Base-by-base conservation (phyloP, 2,113 vertebrate genomes). In the Vanacampus margaritifer region DNA sequence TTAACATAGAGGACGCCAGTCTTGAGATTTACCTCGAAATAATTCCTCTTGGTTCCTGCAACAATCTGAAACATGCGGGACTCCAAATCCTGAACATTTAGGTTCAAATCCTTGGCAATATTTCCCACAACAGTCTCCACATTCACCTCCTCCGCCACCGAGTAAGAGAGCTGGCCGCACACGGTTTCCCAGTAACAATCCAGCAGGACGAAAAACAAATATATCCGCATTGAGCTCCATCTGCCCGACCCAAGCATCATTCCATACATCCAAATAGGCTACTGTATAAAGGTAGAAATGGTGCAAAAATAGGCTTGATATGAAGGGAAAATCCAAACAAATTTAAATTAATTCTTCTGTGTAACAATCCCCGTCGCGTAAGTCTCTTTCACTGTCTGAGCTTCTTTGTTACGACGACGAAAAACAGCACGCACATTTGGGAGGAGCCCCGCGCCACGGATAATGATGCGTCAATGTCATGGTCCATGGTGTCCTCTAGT, bases 141-240 rank as follows among this genome's bases (percentile, higher is more conserved):
- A 32, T 85, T 87, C 32, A 84, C 79, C 78, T 89, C 89, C 73
- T 91, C 90, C n/a, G 82, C 79, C 36, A 89, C 74, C 10, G 89
- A 85, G 24, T 89, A 90, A 17, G 82, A 79, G 53, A 87, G 81
- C 72, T 90, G 87, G n/a, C 79, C 86, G 17, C 67, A 64, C 59
- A 41, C 68, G 60, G 81, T 9, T 64, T 83, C 75, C 72, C 65
- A 83, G 75, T 28, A 65, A 77, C 67, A 78, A 58, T 75, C 73
- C 72, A 85, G 28, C 60, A 86, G 36, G 68, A 80, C 39, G 11
- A 82, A 3, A 23, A 78, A 2, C 13, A 78, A 19, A 74, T 64
- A 80, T 14, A 70, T 43, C 77, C 72, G 68, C 68, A 73, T 54
- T 50, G 26, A 56, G 19, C 10, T 73, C 56, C 45, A 73, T 14